Evolutionary conservation across 2,888 invertebrate species (phyloP).

Genomic region (Venustoraphidia nigricollis): DNA sequence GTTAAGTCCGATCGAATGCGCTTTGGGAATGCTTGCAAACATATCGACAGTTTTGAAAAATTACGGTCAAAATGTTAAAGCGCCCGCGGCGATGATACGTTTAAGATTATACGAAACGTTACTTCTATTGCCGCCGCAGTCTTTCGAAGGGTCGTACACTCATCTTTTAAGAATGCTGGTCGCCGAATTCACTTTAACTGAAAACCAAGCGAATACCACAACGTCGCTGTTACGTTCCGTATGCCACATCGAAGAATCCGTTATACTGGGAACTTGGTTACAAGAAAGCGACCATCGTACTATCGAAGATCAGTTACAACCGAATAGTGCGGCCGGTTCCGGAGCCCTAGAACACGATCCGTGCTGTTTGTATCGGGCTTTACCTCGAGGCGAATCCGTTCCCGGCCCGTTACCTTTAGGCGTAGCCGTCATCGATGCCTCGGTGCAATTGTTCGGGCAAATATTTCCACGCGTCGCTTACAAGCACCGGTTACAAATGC

Average conservation of each 20-base stretch:
- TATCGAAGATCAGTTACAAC: conserved; percentile 94
- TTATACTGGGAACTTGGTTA: conserved; percentile 86
- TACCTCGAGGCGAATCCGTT: conserved; percentile 36
- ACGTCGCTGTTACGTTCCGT: conserved; percentile 68
- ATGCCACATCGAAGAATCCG: conserved; percentile 79
- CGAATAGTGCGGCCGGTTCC: conserved; percentile 88
- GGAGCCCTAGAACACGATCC: conserved; percentile 95
- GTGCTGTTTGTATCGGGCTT: conserved; percentile 71
- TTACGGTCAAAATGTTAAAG: conserved; percentile 85
- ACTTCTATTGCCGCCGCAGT: conserved; percentile 57
- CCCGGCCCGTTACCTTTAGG: conserved; percentile 82
- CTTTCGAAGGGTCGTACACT: conserved; percentile 74
- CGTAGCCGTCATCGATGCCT: conserved; percentile 90
- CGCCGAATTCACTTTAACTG: conserved; percentile 87
- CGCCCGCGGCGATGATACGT: conserved; percentile 85
- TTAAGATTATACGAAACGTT: conserved; percentile 84
- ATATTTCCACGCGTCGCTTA: conserved; percentile 89
- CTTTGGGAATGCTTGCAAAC: conserved; percentile 84
- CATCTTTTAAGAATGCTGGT: conserved; percentile 81
- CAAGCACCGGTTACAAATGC: conserved; percentile 93
- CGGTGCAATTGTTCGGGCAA: conserved; percentile 82
- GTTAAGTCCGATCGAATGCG: conserved; percentile 85
- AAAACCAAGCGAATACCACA: conserved; percentile 84
- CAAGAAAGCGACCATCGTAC: conserved; percentile 93
- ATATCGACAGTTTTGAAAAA: conserved; percentile 71